phyloP scores from a whole-genome alignment of 2,797 vertebrate species.

The Tenualosa ilisha region DNA sequence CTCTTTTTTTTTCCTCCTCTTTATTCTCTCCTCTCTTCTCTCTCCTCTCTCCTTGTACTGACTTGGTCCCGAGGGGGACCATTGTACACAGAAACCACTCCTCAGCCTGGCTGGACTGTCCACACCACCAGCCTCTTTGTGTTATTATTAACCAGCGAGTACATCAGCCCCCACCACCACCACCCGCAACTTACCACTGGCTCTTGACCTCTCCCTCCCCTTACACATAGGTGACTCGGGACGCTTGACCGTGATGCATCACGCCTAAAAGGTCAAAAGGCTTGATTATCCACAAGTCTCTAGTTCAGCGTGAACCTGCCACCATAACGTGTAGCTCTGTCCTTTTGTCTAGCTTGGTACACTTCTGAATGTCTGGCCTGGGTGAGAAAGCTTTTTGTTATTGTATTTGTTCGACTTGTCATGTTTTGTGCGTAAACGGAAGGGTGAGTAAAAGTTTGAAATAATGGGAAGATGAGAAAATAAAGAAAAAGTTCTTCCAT shows the following conservation, averaged over 20 bases:
- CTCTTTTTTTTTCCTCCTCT: not conserved
- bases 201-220: not conserved
- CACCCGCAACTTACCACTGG: not conserved
- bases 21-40: not conserved
- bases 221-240: not conserved
- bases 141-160: not conserved
- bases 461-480: not conserved
- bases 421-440: not conserved
- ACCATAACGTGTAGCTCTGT: not conserved
- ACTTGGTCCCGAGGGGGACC: not conserved
- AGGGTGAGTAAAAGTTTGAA: not conserved
- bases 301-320: not conserved
- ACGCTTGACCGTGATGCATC: not conserved
- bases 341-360: not conserved
- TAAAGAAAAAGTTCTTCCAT: not conserved
- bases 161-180: not conserved
- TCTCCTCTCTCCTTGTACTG: not conserved
- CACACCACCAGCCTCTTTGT: not conserved
- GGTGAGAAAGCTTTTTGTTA: not conserved
- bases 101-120: not conserved
- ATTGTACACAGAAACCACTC: constrained; percentile 4
- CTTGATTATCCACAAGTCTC: not conserved
- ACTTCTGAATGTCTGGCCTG: not conserved
- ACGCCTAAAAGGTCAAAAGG: not conserved
- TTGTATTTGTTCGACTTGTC: not conserved